Percentiles rank a stretch among this genome's conserved stretches.
Evolutionary conservation across 1,140 invertebrate species (phyloP).

Genomic region (Ostrea denselamellosa): DNA sequence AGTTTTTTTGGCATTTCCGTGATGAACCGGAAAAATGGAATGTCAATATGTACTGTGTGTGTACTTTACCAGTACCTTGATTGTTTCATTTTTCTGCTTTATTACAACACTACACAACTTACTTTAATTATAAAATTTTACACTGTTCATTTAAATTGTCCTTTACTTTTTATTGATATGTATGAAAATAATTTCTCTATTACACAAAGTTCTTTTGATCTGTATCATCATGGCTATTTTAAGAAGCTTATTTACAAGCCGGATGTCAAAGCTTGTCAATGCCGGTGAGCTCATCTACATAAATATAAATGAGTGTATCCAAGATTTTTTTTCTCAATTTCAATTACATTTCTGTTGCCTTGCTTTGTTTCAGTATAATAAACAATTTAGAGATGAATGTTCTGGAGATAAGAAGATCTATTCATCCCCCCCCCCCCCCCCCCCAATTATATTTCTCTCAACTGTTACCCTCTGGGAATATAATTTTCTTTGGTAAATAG

Average conservation of each 20-base stretch:
- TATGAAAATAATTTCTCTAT: constrained; percentile 19
- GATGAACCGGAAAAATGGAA: constrained; percentile 31
- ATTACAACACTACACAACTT: not conserved
- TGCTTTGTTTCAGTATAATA: no score
- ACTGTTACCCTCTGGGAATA: no score
- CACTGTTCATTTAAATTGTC: constrained; percentile 2
- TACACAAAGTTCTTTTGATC: constrained; percentile 10
- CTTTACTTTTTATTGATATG: constrained; percentile 19
- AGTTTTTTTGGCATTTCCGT: constrained; percentile 23
- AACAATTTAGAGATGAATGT: no score
- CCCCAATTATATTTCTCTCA: no score
- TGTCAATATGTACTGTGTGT: constrained; percentile 8
- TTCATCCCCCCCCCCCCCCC: no score
- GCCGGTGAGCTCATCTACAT: no score
- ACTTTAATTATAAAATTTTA: not conserved
- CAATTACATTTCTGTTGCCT: no score
- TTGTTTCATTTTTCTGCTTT: not conserved
- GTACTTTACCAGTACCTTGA: constrained; percentile 20
- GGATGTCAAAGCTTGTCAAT: not conserved
- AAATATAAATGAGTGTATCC: not conserved
- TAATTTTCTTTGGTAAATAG: no score
- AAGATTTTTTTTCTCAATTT: no score
- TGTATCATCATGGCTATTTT: constrained; percentile 10
- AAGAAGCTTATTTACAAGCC: not conserved
- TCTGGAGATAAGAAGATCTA: no score